A percentile compares a stretch with the other conserved stretches of the same genome.
Conservation (phyloP, 2,888 invertebrate species). For the Electrophaes corylata region DNA sequence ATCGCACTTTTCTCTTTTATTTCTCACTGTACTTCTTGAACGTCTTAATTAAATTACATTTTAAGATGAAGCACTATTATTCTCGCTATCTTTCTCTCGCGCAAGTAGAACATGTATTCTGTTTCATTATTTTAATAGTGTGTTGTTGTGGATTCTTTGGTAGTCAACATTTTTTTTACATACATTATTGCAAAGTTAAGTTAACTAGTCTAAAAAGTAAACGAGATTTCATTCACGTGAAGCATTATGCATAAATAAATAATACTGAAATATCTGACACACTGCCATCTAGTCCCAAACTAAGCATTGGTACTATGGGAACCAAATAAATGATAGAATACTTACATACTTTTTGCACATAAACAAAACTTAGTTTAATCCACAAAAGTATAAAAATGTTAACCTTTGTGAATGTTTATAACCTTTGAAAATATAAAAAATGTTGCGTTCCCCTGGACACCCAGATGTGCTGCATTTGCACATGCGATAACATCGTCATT, state of each 20-base stretch:
- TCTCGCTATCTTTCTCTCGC: slow-evolving; percentile 44
- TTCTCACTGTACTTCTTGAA: slow-evolving; percentile 32
- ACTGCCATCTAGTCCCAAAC: too few species aligned
- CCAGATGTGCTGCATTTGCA: slow-evolving; percentile 55
- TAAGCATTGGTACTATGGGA: too few species aligned
- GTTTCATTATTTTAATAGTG: slow-evolving; percentile 52
- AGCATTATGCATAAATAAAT: too few species aligned
- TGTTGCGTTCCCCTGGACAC: slow-evolving; percentile 42
- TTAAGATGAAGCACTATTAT: slow-evolving; percentile 39
- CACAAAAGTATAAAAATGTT: too few species aligned
- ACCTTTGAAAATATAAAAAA: slow-evolving; percentile 10
- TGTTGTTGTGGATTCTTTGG: slow-evolving; percentile 37
- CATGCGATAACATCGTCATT: slow-evolving; percentile 69
- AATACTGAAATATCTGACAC: too few species aligned
- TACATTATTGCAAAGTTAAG: neutral
- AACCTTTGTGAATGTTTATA: too few species aligned
- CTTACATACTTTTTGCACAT: too few species aligned
- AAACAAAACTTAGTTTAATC: too few species aligned
- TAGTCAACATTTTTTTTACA: slow-evolving; percentile 41
- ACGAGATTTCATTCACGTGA: too few species aligned
- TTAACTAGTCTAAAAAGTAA: too few species aligned
- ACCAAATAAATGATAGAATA: too few species aligned
- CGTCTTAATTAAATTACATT: slow-evolving; percentile 46
- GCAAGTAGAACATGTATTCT: slow-evolving; percentile 40
- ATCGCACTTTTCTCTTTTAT: slow-evolving; percentile 16